Percentiles rank a stretch among this genome's conserved stretches.
Conservation (phyloP, 2,888 invertebrate species). For the Malthinus seriepunctatus region DNA sequence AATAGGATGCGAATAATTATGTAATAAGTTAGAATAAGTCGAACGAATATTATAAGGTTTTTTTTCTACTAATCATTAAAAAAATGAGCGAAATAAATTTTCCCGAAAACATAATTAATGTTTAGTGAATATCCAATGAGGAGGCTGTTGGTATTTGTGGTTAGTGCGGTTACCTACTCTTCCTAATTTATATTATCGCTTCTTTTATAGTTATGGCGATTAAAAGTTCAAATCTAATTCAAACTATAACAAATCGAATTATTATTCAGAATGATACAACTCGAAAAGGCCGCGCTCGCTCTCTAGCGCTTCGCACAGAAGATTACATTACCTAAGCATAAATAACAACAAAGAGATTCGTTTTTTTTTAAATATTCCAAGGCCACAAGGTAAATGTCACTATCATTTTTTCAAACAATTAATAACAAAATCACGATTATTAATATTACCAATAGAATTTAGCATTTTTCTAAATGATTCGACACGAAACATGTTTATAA, state of each 20-base stretch:
- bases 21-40: neutral
- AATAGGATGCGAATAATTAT: neutral
- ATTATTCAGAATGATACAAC: conserved; percentile 20
- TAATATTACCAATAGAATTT: conserved; percentile 23
- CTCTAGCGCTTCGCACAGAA: no score
- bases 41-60: neutral
- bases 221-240: conserved; percentile 21
- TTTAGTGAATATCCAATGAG: conserved; percentile 7
- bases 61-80: conserved; percentile 6
- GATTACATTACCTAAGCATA: conserved; percentile 24
- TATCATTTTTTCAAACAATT: conserved; percentile 23
- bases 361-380: conserved; percentile 22
- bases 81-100: conserved; percentile 11
- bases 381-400: conserved; percentile 24
- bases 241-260: conserved; percentile 23
- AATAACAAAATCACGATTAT: conserved; percentile 27
- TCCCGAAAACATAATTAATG: conserved; percentile 11
- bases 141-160: conserved; percentile 5
- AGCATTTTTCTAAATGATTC: conserved; percentile 24
- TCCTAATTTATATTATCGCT: conserved; percentile 17
- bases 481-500: conserved; percentile 19
- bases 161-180: no score
- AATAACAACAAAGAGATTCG: conserved; percentile 20
- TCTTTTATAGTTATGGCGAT: conserved; percentile 18
- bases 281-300: conserved; percentile 1